Percentiles rank a stretch among this genome's conserved stretches.
phyloP scores from a whole-genome alignment of 35 echinoderm and acorn worm species.

The Lytechinus pictus region DNA sequence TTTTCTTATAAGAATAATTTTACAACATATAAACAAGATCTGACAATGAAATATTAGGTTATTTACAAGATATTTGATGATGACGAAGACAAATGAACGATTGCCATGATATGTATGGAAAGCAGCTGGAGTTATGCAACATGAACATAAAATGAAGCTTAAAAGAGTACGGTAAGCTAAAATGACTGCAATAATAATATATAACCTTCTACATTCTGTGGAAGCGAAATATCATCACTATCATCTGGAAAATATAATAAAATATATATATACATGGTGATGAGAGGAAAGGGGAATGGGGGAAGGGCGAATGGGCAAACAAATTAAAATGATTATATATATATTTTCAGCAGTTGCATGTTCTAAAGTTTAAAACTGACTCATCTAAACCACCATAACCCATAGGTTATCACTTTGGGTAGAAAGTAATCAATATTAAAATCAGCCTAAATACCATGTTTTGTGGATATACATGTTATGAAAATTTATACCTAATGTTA shows the following conservation, averaged over 20 bases:
- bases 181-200: background rate
- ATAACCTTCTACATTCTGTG: slow-evolving; percentile 21
- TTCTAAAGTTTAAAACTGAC: background rate
- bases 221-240: background rate
- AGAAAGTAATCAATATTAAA: background rate
- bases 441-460: too few relatives aligned
- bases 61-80: background rate
- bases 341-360: background rate
- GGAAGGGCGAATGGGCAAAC: background rate
- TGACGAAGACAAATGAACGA: background rate
- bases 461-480: too few relatives aligned
- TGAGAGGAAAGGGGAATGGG: background rate
- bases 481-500: too few relatives aligned
- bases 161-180: slow-evolving; percentile 10
- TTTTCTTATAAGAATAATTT: background rate
- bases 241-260: slow-evolving; percentile 2
- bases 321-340: background rate
- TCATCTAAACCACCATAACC: background rate
- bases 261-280: background rate
- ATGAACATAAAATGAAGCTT: background rate
- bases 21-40: background rate
- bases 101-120: slow-evolving; percentile 26
- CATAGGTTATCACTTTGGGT: background rate
- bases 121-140: background rate
- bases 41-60: background rate